Evolutionary conservation across 2,113 vertebrate genomes (phyloP).

Genomic region (Sciurus niger): DNA sequence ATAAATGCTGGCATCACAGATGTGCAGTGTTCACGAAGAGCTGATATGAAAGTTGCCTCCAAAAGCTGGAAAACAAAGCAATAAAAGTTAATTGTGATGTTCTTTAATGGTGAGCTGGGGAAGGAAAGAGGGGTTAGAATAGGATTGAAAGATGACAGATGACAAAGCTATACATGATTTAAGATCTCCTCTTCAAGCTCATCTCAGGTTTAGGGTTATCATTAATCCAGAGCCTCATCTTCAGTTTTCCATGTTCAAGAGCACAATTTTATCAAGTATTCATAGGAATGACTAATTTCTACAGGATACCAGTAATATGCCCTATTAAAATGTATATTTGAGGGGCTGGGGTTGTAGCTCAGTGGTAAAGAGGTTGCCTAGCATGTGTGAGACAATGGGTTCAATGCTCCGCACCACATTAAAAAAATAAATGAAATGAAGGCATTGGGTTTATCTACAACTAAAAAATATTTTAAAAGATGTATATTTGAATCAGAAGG

Average conservation of each 20-base stretch:
- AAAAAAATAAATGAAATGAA: no score
- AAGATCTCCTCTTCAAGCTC: not conserved
- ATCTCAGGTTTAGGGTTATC: constrained; percentile 2
- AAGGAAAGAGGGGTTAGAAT: not conserved
- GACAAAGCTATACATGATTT: constrained; percentile 19
- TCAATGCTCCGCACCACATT: no score
- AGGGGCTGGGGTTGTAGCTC: not conserved
- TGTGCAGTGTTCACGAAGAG: constrained; percentile 21
- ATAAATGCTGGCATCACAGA: constrained; percentile 66
- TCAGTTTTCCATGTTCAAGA: constrained; percentile 32
- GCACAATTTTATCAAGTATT: constrained; percentile 18
- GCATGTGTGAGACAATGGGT: no score
- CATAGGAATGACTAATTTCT: not conserved
- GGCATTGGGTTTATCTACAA: no score
- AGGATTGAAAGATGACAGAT: not conserved
- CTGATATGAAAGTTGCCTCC: not conserved
- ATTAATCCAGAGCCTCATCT: constrained; percentile 40
- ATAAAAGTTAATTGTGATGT: constrained; percentile 60
- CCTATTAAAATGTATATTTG: constrained; percentile 30
- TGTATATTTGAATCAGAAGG: constrained; percentile 37
- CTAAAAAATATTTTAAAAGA: not conserved
- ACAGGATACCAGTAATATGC: not conserved
- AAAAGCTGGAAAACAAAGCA: constrained; percentile 65
- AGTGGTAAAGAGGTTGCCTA: no score
- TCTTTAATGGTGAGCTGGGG: not conserved